Base-by-base conservation (phyloP, 2,888 invertebrate genomes). In the Temnothorax rugatulus region DNA sequence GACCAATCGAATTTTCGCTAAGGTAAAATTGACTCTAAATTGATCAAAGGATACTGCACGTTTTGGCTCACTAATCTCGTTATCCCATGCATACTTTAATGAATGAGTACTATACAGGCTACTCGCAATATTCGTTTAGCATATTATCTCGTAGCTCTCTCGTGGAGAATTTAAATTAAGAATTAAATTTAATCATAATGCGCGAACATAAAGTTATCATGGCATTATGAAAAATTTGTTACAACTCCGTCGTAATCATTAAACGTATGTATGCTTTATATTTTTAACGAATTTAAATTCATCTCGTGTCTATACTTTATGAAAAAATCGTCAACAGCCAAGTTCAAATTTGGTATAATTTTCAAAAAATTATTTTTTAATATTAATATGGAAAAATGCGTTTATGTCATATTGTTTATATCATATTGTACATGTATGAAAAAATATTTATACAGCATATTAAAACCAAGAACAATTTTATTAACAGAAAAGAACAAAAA, bases 141-240 rank as follows among this genome's bases (percentile, higher is more conserved):
- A 59, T 79, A 79, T 79, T 73, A 59, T 73, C 57, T 73, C 73
- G 34, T 63, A 73, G 44, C 57, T 79, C 57, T 34, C 74, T 59
- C 44, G 57, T 54, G 21, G 57, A 79, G 57, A 79, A 47, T 79
- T 79, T 59, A 79, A 79, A 79, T 71, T 71, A 73, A 79, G 54
- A 79, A 79, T 79, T 79, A 47, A 79, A 79, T 79, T 59, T 47
- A 34, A 79, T 73, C 34, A 44, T 18, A 73, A 79, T 79, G 21
- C 44, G 34, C 57, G 57, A 79, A 79, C 34, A 57, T 71, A 73
- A 79, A 73, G 21, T 79, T 79, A 73, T 69, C 34, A 44, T 79
- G 73, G 47, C 34, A 79, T 57, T 71, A 57, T 71, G 63, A 71
- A 57, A 79, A 79, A 59, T 81, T 73, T 47, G 59, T 21, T 57